Percentiles rank a stretch among this genome's conserved stretches.
Conservation (phyloP, 2,797 vertebrate species). For the Cephalopachus bancanus region DNA sequence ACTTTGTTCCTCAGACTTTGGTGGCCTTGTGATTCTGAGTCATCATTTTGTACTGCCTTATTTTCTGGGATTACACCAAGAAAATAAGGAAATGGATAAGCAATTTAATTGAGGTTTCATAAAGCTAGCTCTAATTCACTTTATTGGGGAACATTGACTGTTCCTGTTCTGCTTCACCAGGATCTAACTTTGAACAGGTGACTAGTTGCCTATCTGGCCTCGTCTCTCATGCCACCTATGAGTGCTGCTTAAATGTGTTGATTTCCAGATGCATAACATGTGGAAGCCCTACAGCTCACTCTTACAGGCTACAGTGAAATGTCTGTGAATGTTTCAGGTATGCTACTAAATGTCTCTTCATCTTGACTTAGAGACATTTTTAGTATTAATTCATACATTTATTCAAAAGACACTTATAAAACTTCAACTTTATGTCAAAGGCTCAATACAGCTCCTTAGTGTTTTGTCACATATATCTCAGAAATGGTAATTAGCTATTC, state of each 20-base stretch:
- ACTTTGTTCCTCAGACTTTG: background rate
- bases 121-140: background rate
- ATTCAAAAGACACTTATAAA: background rate
- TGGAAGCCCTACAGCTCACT: background rate
- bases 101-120: background rate
- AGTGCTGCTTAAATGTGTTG: background rate
- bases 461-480: slow-evolving; percentile 16
- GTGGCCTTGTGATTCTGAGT: background rate
- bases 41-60: background rate
- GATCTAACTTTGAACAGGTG: background rate
- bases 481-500: slow-evolving; percentile 33
- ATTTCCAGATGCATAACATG: background rate
- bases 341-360: background rate
- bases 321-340: background rate
- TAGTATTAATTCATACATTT: slow-evolving; percentile 52
- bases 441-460: background rate
- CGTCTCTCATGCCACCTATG: background rate
- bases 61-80: background rate
- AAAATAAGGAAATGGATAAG: background rate
- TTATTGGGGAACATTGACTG: background rate
- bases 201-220: background rate
- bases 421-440: background rate
- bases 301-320: background rate
- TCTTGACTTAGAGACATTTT: slow-evolving; percentile 11
- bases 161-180: background rate